phyloP scores from a whole-genome alignment of 2,797 vertebrate genomes.

The Oreonectes daqikongensis region DNA sequence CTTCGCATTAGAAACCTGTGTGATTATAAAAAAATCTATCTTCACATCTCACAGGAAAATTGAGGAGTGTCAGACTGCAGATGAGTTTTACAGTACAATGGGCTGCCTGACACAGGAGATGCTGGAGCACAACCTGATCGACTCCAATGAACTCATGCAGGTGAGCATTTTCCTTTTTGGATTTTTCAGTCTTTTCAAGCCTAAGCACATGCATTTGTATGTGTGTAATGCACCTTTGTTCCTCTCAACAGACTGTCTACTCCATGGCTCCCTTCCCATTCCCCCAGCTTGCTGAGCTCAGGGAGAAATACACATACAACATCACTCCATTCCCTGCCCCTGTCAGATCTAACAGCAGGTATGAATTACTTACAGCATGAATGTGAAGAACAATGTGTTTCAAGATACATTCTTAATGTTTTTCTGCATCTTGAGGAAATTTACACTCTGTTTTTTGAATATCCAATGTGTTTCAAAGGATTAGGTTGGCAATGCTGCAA shows the following conservation, averaged over 20 bases:
- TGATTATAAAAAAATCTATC: not conserved
- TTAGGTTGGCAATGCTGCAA: not conserved
- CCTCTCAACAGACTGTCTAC: conserved; percentile 86
- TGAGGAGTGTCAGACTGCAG: conserved; percentile 91
- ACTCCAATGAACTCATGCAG: conserved; percentile 95
- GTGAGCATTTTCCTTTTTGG: conserved; percentile 66
- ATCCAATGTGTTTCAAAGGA: not conserved
- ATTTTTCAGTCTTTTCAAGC: not conserved
- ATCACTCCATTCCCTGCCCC: conserved; percentile 95
- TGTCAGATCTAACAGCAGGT: conserved; percentile 82
- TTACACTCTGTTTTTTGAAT: too few species aligned
- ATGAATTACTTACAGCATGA: not conserved
- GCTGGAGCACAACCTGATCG: conserved; percentile 89
- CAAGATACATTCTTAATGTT: too few species aligned
- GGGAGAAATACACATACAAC: conserved; percentile 99
- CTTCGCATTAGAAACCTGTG: not conserved
- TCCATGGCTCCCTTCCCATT: conserved; percentile 96
- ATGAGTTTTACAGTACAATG: conserved; percentile 98
- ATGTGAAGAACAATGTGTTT: too few species aligned
- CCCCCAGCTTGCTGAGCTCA: conserved; percentile 92
- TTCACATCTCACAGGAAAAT: conserved; percentile 82
- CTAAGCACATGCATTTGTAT: not conserved
- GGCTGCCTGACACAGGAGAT: conserved; percentile 95
- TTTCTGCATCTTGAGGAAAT: not conserved
- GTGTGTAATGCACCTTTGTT: conserved; percentile 4